Percentiles rank a stretch among this genome's conserved stretches.
Conservation (phyloP, 2,797 vertebrate genomes). For the Chelidonichthys spinosus region DNA sequence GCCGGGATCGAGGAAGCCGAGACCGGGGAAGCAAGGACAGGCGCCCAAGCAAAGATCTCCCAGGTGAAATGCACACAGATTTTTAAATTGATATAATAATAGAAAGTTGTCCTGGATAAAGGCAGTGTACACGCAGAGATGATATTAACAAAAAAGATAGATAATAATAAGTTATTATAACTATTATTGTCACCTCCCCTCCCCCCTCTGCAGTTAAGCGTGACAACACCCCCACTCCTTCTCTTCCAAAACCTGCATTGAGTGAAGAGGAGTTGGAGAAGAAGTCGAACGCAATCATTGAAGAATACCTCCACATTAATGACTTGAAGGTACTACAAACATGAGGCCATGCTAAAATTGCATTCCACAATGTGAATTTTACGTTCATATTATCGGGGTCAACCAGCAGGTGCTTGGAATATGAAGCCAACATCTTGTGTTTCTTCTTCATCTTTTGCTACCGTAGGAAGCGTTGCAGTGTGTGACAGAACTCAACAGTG, state of each 20-base stretch:
- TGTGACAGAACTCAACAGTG: conserved; percentile 91
- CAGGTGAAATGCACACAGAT: conserved; percentile 51
- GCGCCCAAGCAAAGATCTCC: conserved; percentile 72
- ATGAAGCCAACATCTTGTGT: neutral
- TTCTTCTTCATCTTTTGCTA: neutral
- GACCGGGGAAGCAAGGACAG: conserved; percentile 69
- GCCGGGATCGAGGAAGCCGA: conserved; percentile 73
- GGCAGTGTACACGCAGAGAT: neutral
- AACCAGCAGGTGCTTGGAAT: neutral
- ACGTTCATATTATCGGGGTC: accelerated
- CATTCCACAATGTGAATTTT: neutral
- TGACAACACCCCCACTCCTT: conserved; percentile 81
- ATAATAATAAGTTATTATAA: neutral
- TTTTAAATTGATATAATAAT: neutral
- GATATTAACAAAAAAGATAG: neutral
- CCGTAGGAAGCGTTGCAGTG: conserved; percentile 95
- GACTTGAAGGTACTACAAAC: conserved; percentile 92
- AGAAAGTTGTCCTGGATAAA: neutral
- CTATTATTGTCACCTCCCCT: neutral
- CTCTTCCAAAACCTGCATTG: conserved; percentile 83
- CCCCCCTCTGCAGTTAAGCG: conserved; percentile 84
- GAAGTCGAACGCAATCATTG: conserved; percentile 94
- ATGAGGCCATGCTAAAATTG: accelerated
- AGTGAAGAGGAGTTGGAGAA: conserved; percentile 94
- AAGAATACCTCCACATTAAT: conserved; percentile 97